Base-by-base conservation (phyloP, 2,113 vertebrate genomes). In the Cercocebus atys region DNA sequence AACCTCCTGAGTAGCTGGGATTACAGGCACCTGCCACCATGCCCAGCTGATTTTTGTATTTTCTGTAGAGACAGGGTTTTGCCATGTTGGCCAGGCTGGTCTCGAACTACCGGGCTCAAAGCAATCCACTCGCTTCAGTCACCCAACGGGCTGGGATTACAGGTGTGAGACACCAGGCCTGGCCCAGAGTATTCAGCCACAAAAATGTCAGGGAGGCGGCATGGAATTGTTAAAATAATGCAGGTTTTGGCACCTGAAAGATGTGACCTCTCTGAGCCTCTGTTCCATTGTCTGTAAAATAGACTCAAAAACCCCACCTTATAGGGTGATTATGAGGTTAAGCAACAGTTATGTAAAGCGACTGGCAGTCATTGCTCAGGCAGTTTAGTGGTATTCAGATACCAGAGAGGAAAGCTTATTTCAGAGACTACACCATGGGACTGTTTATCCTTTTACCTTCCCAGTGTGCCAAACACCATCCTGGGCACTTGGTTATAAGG, bases 261-360 rank as follows among this genome's bases (percentile, higher is more conserved):
- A 61, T 61, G 47, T 89, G 40, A 52, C 50, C 25, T 47, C 50
- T 47, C 76, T 22, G 72, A 88, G 25, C 6, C 23, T 85, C 27
- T 4, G 1, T 84, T 87, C 40, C 52, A 43, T 73, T 59, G 17
- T n/a, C 22, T 55, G 7, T 61, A 73, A 78, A 86, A 35, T 23
- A 2, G n/a, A 80, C 59, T 86, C 80, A 55, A 75, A 22, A 83
- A 25, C 25, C 8, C 25, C 25, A 6, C 25, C 32, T 80, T 55
- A 13, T 38, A 25, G 40, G 35, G 32, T 61, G 85, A 17, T 20
- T 18, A 25, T 30, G 61, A 87, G 38, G 50, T 68, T 22, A 25
- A 72, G 30, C 25, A 6, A 0, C 1, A 30, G 18, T 38, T 1
- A 0, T 23, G 4, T 12, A 40, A 17, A 35, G n/a, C 40, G 3